Conservation (phyloP, 2,113 vertebrate genomes). For the Struthio camelus region DNA sequence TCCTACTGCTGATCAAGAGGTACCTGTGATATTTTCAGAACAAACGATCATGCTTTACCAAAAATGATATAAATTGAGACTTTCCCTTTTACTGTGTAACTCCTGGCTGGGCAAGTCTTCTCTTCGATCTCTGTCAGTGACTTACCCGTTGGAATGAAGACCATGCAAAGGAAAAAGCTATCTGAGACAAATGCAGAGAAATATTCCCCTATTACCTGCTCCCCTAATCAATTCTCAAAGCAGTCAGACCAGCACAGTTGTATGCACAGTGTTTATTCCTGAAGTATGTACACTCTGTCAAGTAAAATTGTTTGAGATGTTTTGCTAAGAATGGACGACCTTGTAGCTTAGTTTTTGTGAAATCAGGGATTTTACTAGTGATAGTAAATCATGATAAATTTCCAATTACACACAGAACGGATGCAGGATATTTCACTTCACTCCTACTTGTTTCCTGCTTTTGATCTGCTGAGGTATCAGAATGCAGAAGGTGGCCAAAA, state of each 20-base stretch:
- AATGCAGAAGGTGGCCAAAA: neutral
- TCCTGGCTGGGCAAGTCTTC: neutral
- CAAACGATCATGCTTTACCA: neutral
- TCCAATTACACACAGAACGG: neutral
- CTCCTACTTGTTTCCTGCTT: neutral
- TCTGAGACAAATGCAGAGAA: neutral
- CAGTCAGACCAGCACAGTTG: neutral
- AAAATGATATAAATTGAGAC: neutral
- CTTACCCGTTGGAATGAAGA: neutral
- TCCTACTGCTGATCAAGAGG: neutral
- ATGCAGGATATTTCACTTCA: neutral
- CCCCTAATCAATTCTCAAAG: neutral
- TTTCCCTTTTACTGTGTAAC: neutral
- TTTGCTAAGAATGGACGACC: neutral
- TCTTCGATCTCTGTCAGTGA: neutral
- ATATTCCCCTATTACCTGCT: neutral
- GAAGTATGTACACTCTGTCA: neutral
- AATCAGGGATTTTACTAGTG: neutral
- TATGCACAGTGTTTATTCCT: neutral
- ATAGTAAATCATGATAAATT: neutral
- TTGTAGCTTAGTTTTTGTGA: neutral
- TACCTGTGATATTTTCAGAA: neutral
- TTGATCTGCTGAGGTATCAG: neutral
- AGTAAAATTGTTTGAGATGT: neutral
- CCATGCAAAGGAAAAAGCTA: neutral